These are phyloP conservation scores for Argyresthia goedartella DNA, from an alignment of 2,888 invertebrate species.

Conservation along the genomic window DNA sequence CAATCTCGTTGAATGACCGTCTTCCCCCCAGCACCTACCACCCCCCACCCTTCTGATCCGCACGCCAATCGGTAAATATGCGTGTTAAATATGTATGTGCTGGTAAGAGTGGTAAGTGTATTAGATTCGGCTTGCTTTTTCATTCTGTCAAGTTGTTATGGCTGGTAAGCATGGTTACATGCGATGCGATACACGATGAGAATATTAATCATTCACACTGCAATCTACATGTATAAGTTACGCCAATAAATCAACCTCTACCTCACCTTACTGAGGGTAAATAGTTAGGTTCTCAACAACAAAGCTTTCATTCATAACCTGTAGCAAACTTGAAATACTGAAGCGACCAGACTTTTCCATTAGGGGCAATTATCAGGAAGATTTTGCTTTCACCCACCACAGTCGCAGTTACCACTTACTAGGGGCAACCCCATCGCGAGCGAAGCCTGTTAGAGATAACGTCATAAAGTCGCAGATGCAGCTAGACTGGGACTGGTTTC, in stretches of 20 bases:
- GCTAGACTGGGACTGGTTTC: conserved; percentile 31
- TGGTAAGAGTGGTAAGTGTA: conserved; percentile 67
- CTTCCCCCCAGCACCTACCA: conserved; percentile 32
- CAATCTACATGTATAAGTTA: too few species aligned
- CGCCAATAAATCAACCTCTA: too few species aligned
- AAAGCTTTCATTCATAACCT: conserved; percentile 28
- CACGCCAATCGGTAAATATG: conserved; percentile 69
- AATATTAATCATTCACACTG: too few species aligned
- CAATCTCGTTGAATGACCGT: conserved; percentile 73
- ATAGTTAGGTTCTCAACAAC: neutral
- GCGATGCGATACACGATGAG: too few species aligned
- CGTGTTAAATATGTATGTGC: conserved; percentile 70
- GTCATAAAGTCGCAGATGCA: conserved; percentile 66
- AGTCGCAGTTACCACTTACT: conserved; percentile 30
- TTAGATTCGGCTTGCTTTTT: conserved; percentile 67
- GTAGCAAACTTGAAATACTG: conserved; percentile 63
- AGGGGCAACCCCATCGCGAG: conserved; percentile 33
- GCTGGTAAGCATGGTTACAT: conserved; percentile 12
- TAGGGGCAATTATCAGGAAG: conserved; percentile 67
- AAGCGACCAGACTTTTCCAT: conserved; percentile 69
- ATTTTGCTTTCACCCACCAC: conserved; percentile 38
- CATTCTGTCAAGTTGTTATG: conserved; percentile 54
- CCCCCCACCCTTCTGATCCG: conserved; percentile 43
- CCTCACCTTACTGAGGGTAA: too few species aligned
- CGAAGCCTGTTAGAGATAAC: conserved; percentile 67